Conservation (phyloP, 2,888 invertebrate genomes). For the Drosophila atripex region DNA sequence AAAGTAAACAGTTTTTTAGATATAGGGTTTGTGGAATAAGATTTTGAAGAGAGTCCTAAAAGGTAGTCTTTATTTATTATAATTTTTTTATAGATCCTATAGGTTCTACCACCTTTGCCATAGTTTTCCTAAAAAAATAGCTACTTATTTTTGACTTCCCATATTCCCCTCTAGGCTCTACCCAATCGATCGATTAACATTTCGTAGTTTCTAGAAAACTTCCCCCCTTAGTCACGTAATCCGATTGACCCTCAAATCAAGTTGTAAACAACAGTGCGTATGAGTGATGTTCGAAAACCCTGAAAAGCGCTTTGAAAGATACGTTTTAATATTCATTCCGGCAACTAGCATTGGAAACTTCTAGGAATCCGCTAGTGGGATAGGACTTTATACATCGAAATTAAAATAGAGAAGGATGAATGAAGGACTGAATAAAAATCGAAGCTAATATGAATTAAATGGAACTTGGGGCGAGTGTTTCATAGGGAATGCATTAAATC, state of each 20-base stretch:
- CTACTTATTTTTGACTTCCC: too few relatives aligned
- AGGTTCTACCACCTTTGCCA: too few relatives aligned
- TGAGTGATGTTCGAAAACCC: slow-evolving; percentile 45
- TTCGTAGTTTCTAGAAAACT: slow-evolving; percentile 1
- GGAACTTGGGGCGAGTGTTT: too few relatives aligned
- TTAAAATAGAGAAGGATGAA: background rate
- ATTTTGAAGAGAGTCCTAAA: too few relatives aligned
- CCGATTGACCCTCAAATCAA: slow-evolving; percentile 43
- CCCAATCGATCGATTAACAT: background rate
- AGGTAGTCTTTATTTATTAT: too few relatives aligned
- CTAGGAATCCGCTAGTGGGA: slow-evolving; percentile 3
- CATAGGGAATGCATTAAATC: background rate
- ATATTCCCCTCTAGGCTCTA: background rate
- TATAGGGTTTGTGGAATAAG: too few relatives aligned
- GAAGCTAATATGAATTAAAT: slow-evolving; percentile 1
- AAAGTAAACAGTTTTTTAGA: too few relatives aligned
- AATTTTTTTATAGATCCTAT: too few relatives aligned
- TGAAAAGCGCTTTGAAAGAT: slow-evolving; percentile 17
- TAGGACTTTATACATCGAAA: too few relatives aligned
- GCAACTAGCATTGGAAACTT: slow-evolving; percentile 9
- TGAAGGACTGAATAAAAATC: background rate
- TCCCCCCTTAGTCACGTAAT: slow-evolving; percentile 8
- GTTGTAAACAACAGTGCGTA: slow-evolving; percentile 50
- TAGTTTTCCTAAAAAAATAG: too few relatives aligned
- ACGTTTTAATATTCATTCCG: slow-evolving; percentile 28